A percentile compares a stretch with the other conserved stretches of the same genome.
phyloP scores from a whole-genome alignment of 2,797 vertebrate genomes.

The Amphiprion clarkii region DNA sequence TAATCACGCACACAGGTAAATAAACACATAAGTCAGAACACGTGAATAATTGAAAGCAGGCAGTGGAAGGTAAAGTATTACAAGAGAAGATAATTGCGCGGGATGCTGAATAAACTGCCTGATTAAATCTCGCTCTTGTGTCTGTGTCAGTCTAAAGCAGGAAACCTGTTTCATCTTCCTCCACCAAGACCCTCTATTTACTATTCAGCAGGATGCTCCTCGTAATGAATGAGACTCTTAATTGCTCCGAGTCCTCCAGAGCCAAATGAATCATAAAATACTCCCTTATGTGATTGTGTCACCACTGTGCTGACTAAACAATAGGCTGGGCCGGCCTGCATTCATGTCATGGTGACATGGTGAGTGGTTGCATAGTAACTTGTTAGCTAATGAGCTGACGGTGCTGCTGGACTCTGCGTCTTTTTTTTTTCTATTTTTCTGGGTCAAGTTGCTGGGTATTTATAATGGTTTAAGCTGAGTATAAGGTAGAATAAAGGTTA shows the following conservation, averaged over 20 bases:
- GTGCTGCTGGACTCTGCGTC: slow-evolving; percentile 8
- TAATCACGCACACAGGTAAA: slow-evolving; percentile 22
- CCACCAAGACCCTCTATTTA: slow-evolving; percentile 61
- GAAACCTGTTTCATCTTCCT: slow-evolving; percentile 70
- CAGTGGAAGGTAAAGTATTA: slow-evolving; percentile 47
- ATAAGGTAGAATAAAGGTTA: neutral
- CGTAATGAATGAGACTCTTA: slow-evolving; percentile 78
- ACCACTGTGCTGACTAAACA: slow-evolving; percentile 71
- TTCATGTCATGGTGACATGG: slow-evolving; percentile 60
- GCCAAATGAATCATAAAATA: slow-evolving; percentile 80
- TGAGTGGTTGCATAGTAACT: slow-evolving; percentile 61
- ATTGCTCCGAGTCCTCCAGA: slow-evolving; percentile 71
- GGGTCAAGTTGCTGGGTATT: slow-evolving; percentile 8
- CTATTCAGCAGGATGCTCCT: slow-evolving; percentile 70
- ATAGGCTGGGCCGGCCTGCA: slow-evolving; percentile 48
- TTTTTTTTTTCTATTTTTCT: neutral
- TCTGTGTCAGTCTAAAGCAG: slow-evolving; percentile 60
- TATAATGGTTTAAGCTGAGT: neutral
- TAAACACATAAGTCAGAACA: slow-evolving; percentile 31
- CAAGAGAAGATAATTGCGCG: slow-evolving; percentile 48
- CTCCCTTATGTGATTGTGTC: slow-evolving; percentile 63
- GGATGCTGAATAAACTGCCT: slow-evolving; percentile 62
- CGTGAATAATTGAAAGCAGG: slow-evolving; percentile 45
- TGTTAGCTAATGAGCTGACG: slow-evolving; percentile 61
- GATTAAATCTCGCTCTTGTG: slow-evolving; percentile 67